Evolutionary conservation across 2,113 vertebrate genomes (phyloP).

Genomic region (Meleagris gallopavo): DNA sequence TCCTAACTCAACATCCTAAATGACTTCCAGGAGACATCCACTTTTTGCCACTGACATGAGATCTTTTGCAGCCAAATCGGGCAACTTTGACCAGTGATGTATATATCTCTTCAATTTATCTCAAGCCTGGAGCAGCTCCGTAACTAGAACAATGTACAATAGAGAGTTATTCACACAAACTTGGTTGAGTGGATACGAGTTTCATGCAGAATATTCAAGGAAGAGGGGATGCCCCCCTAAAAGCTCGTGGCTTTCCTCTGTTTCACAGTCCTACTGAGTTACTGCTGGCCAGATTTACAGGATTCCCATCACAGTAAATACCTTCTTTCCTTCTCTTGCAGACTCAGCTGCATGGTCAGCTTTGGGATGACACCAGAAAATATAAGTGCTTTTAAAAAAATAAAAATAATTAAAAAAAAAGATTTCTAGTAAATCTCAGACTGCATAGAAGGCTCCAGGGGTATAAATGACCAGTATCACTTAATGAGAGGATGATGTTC

Average conservation of each 20-base stretch:
- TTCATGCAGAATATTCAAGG: background rate
- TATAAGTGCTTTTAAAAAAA: background rate
- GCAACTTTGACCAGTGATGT: background rate
- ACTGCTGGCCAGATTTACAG: background rate
- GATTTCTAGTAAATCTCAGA: background rate
- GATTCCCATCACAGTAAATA: background rate
- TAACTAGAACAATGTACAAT: background rate
- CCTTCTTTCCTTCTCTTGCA: background rate
- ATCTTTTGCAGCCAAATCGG: background rate
- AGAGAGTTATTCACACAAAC: background rate
- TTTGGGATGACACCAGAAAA: background rate
- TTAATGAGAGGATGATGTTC: background rate
- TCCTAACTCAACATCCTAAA: background rate
- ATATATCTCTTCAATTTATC: background rate
- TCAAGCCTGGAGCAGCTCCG: background rate
- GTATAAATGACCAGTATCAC: background rate
- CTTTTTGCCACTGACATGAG: background rate
- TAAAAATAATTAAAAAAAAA: too few species aligned
- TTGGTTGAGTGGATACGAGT: background rate
- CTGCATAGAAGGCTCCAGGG: background rate
- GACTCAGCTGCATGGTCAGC: background rate
- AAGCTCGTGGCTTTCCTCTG: background rate
- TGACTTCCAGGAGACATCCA: background rate
- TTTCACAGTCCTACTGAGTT: background rate
- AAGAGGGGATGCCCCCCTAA: background rate